Percentiles rank a stretch among this genome's conserved stretches.
Evolutionary conservation across 2,797 vertebrate species (phyloP).

Genomic region (Amblyraja radiata): DNA sequence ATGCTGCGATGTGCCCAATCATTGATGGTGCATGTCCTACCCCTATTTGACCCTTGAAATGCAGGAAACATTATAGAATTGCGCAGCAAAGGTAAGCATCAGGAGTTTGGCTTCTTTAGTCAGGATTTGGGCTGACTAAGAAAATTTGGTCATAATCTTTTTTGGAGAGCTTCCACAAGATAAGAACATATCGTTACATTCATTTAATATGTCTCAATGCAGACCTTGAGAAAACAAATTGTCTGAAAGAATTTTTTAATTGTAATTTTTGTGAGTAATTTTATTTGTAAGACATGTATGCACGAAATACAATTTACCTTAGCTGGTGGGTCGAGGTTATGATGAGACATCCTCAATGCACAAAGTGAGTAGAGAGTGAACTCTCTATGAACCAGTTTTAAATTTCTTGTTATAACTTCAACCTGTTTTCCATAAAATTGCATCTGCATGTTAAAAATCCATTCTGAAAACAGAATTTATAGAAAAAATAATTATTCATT

Average conservation of each 20-base stretch:
- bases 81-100: not conserved
- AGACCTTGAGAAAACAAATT: not conserved
- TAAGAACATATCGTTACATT: too few species aligned
- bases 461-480: constrained; percentile 28
- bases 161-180: not conserved
- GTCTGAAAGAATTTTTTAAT: not conserved
- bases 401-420: constrained; percentile 15
- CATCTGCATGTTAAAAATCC: constrained; percentile 21
- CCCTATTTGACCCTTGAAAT: too few species aligned
- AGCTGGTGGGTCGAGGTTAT: not conserved
- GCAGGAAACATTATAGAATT: not conserved
- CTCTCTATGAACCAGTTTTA: not conserved
- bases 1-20: too few species aligned
- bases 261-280: not conserved
- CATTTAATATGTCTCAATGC: not conserved
- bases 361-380: constrained; percentile 14
- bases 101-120: not conserved
- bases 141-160: not conserved
- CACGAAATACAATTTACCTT: not conserved
- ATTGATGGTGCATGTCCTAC: too few species aligned
- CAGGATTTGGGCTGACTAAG: not conserved
- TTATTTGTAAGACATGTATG: too few species aligned
- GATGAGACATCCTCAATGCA: not conserved
- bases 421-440: constrained; percentile 36
- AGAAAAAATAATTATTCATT: constrained; percentile 27